phyloP scores from a whole-genome alignment of 2,113 vertebrate genomes.

The Bos javanicus region DNA sequence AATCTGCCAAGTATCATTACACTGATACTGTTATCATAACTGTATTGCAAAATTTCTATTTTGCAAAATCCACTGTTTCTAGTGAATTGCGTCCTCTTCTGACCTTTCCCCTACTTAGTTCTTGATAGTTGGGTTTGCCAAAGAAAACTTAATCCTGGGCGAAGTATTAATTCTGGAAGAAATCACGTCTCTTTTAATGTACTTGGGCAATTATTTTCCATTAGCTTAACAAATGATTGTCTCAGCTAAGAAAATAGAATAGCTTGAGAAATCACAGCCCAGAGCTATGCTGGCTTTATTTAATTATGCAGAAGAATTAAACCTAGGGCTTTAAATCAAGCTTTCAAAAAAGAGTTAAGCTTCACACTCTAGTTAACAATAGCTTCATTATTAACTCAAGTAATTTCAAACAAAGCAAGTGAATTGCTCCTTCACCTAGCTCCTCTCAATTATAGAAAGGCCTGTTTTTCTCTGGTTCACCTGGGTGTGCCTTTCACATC shows the following conservation, averaged over 20 bases:
- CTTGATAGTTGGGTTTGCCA: background rate
- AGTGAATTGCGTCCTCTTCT: background rate
- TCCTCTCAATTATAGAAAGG: background rate
- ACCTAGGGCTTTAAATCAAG: background rate
- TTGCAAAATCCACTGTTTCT: background rate
- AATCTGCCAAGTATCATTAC: background rate
- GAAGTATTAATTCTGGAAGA: conserved; percentile 28
- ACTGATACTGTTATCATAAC: background rate
- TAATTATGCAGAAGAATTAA: background rate
- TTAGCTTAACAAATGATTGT: conserved; percentile 48
- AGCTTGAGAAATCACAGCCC: background rate
- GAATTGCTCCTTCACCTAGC: background rate
- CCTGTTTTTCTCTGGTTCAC: background rate
- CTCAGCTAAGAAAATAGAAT: conserved; percentile 36
- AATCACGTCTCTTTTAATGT: conserved; percentile 27
- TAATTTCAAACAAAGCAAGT: background rate
- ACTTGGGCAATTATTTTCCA: conserved; percentile 25
- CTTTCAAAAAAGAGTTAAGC: background rate
- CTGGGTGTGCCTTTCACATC: background rate
- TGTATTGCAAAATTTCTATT: background rate
- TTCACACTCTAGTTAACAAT: background rate
- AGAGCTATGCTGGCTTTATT: conserved; percentile 14
- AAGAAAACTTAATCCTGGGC: background rate
- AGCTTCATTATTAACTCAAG: background rate
- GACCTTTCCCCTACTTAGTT: background rate